Base-by-base conservation (phyloP, 2,113 vertebrate genomes). In the Australoheros scitulus region DNA sequence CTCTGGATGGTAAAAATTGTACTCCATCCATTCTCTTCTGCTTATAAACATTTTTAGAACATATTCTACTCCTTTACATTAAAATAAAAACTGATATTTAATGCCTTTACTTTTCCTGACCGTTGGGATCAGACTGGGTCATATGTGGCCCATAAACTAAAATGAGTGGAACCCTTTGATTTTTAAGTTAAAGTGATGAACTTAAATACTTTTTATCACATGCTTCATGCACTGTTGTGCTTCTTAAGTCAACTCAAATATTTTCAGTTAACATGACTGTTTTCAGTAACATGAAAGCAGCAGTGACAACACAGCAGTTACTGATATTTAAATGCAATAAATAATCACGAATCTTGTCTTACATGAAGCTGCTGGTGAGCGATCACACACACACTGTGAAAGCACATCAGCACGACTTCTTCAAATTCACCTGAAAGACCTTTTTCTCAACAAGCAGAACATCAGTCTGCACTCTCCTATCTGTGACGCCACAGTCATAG, bases 171-270 rank as follows among this genome's bases (percentile, higher is more conserved):
- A 2, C n/a, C 0, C 63, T 47, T 65, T 43, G 7, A 65, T 43
- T 65, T 17, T 65, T 1, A 65, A 47, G 13, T 65, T 43, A 15
- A 65, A 14, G 2, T 2, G 14, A 17, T 65, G 0, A 65, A 65
- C 38, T 47, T 43, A 24, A 65, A 65, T 26, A 47, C 24, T 47
- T 65, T 43, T 34, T n/a, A 65, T 65, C 13, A 8, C 38, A 65
- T 43, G 14, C n/a, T 65, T 0, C n/a, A 34, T 22, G 61, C 0
- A 0, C 41, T 41, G 2, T 0, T 64, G 61, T 24, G 61, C 36
- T 3, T 36, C 61, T 22, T 64, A 22, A 15, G 61, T 4, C 36
- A 65, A 8, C n/a, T 43, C 14, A 65, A 43, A 1, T 38, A 65
- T 43, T 65, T 65, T 65, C 2, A 1, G 7, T 65, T 64, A 43